phyloP scores from a whole-genome alignment of 1,140 invertebrate species.

The Oryctes rhinoceros region DNA sequence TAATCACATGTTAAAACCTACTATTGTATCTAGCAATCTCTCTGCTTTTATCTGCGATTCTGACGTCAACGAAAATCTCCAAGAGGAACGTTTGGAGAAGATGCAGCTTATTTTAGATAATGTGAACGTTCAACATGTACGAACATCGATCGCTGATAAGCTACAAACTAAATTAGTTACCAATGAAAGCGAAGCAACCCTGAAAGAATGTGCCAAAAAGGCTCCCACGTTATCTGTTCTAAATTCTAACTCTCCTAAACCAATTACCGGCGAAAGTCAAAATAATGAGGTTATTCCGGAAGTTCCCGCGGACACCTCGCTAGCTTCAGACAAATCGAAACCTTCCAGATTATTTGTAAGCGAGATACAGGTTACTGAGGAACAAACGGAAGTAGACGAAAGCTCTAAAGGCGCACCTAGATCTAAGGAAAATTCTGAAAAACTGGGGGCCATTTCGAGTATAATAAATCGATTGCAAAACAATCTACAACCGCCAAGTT shows the following conservation, averaged over 20 bases:
- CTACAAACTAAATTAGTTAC: background rate
- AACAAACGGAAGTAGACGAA: too few relatives aligned
- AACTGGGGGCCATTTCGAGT: background rate
- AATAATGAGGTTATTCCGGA: too few relatives aligned
- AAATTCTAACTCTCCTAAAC: too few relatives aligned
- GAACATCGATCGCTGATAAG: background rate
- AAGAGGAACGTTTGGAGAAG: constrained; percentile 9
- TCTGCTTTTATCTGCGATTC: background rate
- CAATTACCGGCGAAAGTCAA: too few relatives aligned
- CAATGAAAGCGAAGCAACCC: background rate
- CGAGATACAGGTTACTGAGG: background rate
- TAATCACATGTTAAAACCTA: background rate
- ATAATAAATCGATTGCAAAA: constrained; percentile 8
- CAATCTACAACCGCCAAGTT: background rate
- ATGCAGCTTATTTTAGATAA: background rate
- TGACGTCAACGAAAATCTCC: background rate
- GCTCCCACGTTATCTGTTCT: too few relatives aligned
- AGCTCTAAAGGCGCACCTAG: too few relatives aligned
- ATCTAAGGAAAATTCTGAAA: background rate
- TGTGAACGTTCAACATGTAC: background rate
- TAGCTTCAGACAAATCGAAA: background rate
- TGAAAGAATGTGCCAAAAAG: background rate
- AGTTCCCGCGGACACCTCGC: too few relatives aligned
- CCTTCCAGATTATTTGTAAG: background rate
- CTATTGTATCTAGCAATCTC: background rate